phyloP scores from a whole-genome alignment of 2,113 vertebrate species.

The Rana temporaria region DNA sequence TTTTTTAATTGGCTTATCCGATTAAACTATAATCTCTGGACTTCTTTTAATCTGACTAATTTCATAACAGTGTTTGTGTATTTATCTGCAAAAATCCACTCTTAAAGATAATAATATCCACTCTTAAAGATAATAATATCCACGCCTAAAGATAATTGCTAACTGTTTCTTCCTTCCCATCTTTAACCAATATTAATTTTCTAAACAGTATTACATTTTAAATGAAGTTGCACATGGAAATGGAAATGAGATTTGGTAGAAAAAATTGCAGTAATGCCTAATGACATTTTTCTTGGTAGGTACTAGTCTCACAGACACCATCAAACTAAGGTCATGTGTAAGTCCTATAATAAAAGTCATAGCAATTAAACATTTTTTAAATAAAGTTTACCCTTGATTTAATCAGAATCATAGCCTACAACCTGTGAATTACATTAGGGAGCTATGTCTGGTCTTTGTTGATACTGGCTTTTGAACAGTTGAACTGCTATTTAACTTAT shows the following conservation, averaged over 20 bases:
- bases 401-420: neutral
- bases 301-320: neutral
- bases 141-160: conserved; percentile 2
- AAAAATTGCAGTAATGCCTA: neutral
- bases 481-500: too few relatives aligned
- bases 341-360: neutral
- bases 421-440: too few relatives aligned
- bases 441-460: too few relatives aligned
- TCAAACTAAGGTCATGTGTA: neutral
- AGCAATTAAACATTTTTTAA: neutral
- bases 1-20: conserved; percentile 26
- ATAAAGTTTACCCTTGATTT: neutral
- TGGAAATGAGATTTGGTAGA: neutral
- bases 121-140: neutral
- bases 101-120: neutral
- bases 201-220: neutral
- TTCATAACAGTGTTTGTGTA: neutral
- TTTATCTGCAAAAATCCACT: conserved; percentile 15
- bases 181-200: conserved; percentile 9
- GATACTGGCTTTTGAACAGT: too few relatives aligned
- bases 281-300: neutral
- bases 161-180: neutral
- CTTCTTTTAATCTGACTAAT: conserved; percentile 3
- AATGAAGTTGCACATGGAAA: neutral
- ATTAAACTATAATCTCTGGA: conserved; percentile 6